Base-by-base conservation (phyloP, 2,888 invertebrate genomes). In the Nymphalis c-album region DNA sequence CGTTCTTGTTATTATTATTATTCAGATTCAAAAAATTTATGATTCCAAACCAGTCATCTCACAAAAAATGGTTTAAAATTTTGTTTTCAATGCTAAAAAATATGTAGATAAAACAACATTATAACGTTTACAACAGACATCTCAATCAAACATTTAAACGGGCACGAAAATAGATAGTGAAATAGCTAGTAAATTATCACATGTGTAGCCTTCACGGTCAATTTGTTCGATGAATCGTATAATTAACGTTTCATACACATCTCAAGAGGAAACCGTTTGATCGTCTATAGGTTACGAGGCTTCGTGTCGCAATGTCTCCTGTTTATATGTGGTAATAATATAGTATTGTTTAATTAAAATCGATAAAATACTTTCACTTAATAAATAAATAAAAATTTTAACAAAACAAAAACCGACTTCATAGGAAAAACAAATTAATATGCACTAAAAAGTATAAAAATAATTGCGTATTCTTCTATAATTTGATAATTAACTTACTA, bases 221-320 rank as follows among this genome's bases (percentile, higher is more conserved):
- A 87, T 88, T 88, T 84, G 84, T 81, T 77, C 74, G 78, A 80
- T 83, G 81, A 81, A 85, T 84, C 81, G 78, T 78, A 79, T 79
- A 85, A 87, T 87, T 85, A 86, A 80, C 82, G 73, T 82, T 81
- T 79, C 77, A 80, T 67, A 67, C 62, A 65, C 45, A 62, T 40
- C 60, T 55, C 16, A 55, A 48, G 59, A 65, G 60, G 55, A 64
- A 53, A 64, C 47, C n/a, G 55, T 35, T 47, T 26, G 40, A 48
- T 4, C 60, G 31, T 61, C 47, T 57, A 61, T 51, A 47, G 18
- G 16, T 26, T 22, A 55, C 7, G 26, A 40, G 35, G 60, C 13
- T n/a, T 31, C 17, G 22, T 48, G 60, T 20, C 51, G 46, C 22
- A 59, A 58, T 45, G 40, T 45, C 22, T 40, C 10, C 20, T n/a